Evolutionary conservation across 2,113 vertebrate genomes (phyloP), one percentile per base, ranked within the genome.

Genomic region (Catharus bicknelli): DNA sequence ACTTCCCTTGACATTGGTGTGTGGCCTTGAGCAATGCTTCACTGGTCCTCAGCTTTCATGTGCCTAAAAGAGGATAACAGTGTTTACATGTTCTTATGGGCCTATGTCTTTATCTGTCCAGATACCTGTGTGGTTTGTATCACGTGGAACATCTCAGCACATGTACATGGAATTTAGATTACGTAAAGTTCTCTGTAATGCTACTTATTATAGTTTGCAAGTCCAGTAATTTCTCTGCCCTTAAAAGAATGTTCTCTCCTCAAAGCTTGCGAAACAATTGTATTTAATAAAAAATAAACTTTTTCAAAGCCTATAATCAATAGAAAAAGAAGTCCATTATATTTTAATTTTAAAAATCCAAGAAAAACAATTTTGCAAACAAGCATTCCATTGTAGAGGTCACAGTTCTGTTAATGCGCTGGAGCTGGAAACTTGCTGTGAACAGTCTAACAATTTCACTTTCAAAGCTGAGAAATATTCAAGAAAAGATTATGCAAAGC

Each of bases 331-430:
- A 94, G 29, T 54, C 47, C 32, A 73, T 90, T 76, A 25, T 54
- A 90, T 93, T 92, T 90, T 80, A 85, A 91, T 91, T 90, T 88
- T 22, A 67, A 88, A 94, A 94, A 79, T 91, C 87, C 87, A 96
- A 94, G 89, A 83, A 93, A 96, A 96, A 94, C 70, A 77, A 47
- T 83, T 95, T 96, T 80, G 77, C 43, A 92, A 91, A 74, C 25
- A 85, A 88, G 66, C 72, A 94, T 92, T 92, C 90, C 32, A 5
- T 47, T 94, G 63, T 29, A 74, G 87, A 91, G 93, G 81, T 94
- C 87, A 87, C 50, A 83, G 89, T 88, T 95, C 78, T 91, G n/a
- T 36, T 90, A 92, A 76, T 67, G 63, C 3, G 2, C 70, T 85
- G 84, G 59, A 78, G 79, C 54, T 91, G 79, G 82, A 94, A 93